phyloP scores from a whole-genome alignment of 2,113 vertebrate species.

The Trachemys scripta region DNA sequence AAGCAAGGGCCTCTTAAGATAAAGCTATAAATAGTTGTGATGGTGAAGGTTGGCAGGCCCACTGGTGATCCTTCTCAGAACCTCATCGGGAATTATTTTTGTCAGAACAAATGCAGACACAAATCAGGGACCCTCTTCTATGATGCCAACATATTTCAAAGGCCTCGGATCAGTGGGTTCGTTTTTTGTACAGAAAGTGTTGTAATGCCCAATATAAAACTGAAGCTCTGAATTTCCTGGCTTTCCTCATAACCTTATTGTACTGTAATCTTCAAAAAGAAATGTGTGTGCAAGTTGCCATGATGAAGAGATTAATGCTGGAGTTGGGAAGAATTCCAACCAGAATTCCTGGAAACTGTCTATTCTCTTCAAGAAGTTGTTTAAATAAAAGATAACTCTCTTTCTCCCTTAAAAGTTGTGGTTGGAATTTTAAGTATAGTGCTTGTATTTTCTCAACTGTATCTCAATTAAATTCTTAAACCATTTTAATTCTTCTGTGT shows the following conservation, averaged over 20 bases:
- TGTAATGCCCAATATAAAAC: neutral
- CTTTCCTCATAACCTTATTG: constrained; percentile 20
- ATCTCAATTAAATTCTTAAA: neutral
- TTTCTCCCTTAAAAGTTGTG: neutral
- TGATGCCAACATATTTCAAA: neutral
- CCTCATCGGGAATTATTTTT: neutral
- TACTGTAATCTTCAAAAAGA: neutral
- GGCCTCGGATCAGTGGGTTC: neutral
- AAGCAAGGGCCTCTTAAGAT: neutral
- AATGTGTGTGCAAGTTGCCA: neutral
- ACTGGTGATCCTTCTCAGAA: neutral
- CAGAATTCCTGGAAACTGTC: constrained; percentile 17
- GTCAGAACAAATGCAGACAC: constrained; percentile 17
- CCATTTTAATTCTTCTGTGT: neutral
- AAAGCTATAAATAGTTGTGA: neutral
- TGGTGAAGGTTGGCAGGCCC: neutral
- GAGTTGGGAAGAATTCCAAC: neutral
- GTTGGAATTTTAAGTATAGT: neutral
- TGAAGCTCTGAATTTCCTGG: constrained; percentile 12
- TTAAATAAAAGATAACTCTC: constrained; percentile 13
- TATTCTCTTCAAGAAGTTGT: constrained; percentile 28
- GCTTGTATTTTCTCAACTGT: neutral
- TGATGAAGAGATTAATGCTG: constrained; percentile 19
- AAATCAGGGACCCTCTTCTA: constrained; percentile 19
- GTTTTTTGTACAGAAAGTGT: neutral